Percentiles rank a stretch among this genome's conserved stretches.
Conservation (phyloP, 2,888 invertebrate species). For the Odiellus spinosus region DNA sequence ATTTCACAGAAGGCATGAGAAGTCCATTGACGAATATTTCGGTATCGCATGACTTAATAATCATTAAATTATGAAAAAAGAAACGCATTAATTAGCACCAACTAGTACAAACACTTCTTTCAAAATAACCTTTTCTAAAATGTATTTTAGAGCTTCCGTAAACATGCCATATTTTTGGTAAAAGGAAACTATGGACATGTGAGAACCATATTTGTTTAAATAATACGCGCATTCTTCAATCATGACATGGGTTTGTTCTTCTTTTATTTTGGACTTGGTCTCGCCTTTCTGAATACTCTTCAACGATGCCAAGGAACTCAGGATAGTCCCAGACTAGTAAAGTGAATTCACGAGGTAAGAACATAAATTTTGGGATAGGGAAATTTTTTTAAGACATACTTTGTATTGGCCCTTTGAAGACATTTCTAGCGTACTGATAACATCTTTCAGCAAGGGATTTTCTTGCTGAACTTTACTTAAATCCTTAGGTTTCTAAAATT, state of each 20-base stretch:
- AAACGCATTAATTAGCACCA: no score
- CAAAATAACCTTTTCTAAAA: constrained; percentile 40
- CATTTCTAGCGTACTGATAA: constrained; percentile 9
- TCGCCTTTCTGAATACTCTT: constrained; percentile 9
- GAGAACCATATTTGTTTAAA: constrained; percentile 56
- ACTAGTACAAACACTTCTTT: background rate
- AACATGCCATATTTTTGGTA: constrained; percentile 45
- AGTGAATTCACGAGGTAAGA: background rate
- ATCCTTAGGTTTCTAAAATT: constrained; percentile 5
- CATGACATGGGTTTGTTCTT: constrained; percentile 4
- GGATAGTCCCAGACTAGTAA: constrained; percentile 10
- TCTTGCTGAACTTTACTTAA: constrained; percentile 9
- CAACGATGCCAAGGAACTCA: constrained; percentile 7
- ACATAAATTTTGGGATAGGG: no score
- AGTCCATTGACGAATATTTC: constrained; percentile 30
- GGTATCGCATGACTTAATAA: constrained; percentile 11
- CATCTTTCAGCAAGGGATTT: constrained; percentile 11
- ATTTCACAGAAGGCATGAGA: constrained; percentile 25
- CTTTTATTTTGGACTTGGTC: constrained; percentile 2
- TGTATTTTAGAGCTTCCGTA: constrained; percentile 49
- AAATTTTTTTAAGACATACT: no score
- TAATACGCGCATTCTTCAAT: constrained; percentile 63
- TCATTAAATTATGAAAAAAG: no score
- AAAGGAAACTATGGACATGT: constrained; percentile 9
- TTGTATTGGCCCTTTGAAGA: background rate